Conservation (phyloP, 2,113 vertebrate species). For the Aramus guarauna region DNA sequence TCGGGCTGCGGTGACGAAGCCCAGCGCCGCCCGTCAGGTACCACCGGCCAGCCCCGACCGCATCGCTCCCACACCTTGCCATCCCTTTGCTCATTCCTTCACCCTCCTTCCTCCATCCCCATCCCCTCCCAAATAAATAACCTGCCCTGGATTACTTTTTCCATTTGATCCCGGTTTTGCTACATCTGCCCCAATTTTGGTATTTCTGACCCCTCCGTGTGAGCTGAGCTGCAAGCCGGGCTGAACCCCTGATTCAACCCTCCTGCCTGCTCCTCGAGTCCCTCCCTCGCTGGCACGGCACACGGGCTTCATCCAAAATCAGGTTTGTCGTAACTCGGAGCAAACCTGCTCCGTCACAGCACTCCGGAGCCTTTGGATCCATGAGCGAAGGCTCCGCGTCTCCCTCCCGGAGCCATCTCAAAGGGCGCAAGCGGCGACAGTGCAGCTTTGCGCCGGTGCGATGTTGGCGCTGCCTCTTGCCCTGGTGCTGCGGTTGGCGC, state of each 20-base stretch:
- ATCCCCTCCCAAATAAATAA: background rate
- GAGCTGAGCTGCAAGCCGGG: background rate
- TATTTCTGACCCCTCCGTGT: background rate
- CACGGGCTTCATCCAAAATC: background rate
- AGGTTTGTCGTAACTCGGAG: background rate
- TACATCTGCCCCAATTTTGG: background rate
- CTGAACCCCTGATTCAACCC: background rate
- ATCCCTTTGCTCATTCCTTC: background rate
- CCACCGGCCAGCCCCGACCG: background rate
- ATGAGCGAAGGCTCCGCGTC: background rate
- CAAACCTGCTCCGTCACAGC: background rate
- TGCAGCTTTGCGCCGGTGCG: rapidly evolving
- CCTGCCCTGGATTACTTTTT: background rate
- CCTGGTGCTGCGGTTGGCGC: background rate
- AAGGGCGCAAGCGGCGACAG: rapidly evolving
- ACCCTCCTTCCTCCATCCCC: background rate
- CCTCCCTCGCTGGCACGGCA: background rate
- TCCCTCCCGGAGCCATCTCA: background rate
- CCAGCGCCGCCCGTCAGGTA: background rate
- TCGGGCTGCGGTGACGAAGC: background rate
- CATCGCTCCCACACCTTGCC: background rate
- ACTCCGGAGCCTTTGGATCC: background rate
- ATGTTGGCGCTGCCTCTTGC: background rate
- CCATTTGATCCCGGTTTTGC: background rate
- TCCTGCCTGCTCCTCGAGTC: background rate